Evolutionary conservation across 2,888 invertebrate species (phyloP).

Genomic region (Autographa pulchrina): DNA sequence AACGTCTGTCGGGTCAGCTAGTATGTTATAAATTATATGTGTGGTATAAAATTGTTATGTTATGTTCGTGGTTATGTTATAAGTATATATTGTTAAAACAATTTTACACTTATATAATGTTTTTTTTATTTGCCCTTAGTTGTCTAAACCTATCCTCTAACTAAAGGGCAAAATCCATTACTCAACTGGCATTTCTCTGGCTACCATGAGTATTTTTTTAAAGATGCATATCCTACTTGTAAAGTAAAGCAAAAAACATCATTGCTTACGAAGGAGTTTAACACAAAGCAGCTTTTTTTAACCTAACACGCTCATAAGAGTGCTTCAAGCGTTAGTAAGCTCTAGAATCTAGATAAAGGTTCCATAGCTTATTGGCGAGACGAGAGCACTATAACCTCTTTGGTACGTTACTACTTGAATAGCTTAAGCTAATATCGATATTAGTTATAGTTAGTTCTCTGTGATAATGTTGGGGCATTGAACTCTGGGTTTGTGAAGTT

Average conservation of each 20-base stretch:
- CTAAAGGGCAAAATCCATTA: no score
- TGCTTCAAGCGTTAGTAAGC: background rate
- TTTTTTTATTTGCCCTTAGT: no score
- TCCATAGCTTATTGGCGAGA: background rate
- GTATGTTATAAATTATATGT: no score
- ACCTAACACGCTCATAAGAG: background rate
- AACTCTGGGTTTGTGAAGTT: background rate
- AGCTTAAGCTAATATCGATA: background rate
- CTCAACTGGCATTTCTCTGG: no score
- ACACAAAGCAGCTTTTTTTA: background rate
- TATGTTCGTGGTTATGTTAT: no score
- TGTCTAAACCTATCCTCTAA: no score
- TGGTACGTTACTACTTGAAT: background rate
- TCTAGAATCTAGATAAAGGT: background rate
- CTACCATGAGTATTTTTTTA: no score
- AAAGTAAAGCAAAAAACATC: background rate
- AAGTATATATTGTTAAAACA: no score
- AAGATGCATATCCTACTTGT: no score
- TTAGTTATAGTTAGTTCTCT: background rate
- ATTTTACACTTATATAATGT: no score
- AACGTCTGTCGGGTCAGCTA: no score
- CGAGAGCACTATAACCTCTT: background rate
- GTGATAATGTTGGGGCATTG: background rate
- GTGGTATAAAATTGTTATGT: no score
- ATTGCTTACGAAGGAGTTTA: background rate